These are phyloP conservation scores for Florisuga fusca DNA, from an alignment of 2,797 vertebrate genomes.

Conservation along the genomic window DNA sequence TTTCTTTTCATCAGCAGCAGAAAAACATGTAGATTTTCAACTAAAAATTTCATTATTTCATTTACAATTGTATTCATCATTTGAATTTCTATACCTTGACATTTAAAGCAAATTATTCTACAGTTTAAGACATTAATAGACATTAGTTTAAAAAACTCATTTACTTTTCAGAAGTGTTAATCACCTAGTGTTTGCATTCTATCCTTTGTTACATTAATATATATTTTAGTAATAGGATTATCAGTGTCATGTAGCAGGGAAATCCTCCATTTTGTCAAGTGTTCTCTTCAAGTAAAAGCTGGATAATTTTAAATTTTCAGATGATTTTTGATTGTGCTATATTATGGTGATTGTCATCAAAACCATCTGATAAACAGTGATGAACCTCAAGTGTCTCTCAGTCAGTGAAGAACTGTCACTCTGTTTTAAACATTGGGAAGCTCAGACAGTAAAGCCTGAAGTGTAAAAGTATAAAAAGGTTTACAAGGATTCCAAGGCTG, in stretches of 20 bases:
- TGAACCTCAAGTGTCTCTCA: not conserved
- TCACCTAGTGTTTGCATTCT: not conserved
- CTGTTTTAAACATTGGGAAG: not conserved
- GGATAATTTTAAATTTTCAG: not conserved
- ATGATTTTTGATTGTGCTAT: not conserved
- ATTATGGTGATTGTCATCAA: not conserved
- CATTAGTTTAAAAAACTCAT: not conserved
- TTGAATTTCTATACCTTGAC: not conserved
- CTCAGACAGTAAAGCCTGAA: not conserved
- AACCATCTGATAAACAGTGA: not conserved
- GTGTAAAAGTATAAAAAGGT: not conserved
- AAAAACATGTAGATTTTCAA: not conserved
- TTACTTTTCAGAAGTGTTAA: not conserved
- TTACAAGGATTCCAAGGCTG: not conserved
- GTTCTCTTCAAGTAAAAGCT: not conserved
- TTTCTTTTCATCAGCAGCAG: not conserved
- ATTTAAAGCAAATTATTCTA: not conserved
- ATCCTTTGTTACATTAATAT: not conserved
- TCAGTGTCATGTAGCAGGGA: not conserved
- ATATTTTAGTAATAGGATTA: not conserved
- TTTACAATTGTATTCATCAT: not conserved
- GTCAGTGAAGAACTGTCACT: not conserved
- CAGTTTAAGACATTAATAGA: not conserved
- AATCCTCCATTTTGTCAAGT: not conserved
- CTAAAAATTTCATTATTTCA: not conserved